Evolutionary conservation across 2,113 vertebrate genomes (phyloP), one percentile per base, ranked within the genome.

Genomic region (Semicossyphus pulcher): DNA sequence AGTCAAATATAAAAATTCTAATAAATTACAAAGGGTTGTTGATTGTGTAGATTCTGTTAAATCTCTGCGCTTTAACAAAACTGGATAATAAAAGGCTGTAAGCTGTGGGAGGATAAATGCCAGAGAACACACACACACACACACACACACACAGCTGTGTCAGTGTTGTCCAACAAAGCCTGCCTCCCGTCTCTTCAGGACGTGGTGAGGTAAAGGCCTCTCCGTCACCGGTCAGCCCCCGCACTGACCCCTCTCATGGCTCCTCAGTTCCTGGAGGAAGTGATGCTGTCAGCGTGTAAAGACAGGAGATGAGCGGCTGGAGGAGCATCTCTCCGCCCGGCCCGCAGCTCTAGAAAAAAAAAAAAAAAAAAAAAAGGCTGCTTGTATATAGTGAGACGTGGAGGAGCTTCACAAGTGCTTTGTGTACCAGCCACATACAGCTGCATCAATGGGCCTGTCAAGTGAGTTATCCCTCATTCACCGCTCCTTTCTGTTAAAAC

Each of bases 221-320:
- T 45, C 58, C 48, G 42, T 66, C 62, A 32, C 60, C 56, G 45
- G 42, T 62, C 72, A 61, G 21, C 48, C 25, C 56, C 65, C 42
- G 39, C 1, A 10, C 61, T 39, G 62, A 70, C 77, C 58, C 56
- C 41, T 64, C 72, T 71, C 39, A 29, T 32, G 37, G 44, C 48
- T 57, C 57, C 48, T 39, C 31, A 42, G 47, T 52, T 77, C 72
- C 73, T 51, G 39, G 80, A 86, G 70, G 80, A 90, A 78, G 62
- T 65, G 47, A 86, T 81, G 85, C 80, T 84, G 82, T 80, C 61
- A 60, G 72, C 51, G 29, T 70, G 4, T 64, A 57, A 60, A 64
- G 31, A 60, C 23, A 39, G 37, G 56, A 54, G 10, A 12, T 11
- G 78, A 60, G 58, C 56, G 32, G 76, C 72, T 39, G 10, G 41